Evolutionary conservation across 2,113 vertebrate species (phyloP).

Genomic region (Pantherophis guttatus): DNA sequence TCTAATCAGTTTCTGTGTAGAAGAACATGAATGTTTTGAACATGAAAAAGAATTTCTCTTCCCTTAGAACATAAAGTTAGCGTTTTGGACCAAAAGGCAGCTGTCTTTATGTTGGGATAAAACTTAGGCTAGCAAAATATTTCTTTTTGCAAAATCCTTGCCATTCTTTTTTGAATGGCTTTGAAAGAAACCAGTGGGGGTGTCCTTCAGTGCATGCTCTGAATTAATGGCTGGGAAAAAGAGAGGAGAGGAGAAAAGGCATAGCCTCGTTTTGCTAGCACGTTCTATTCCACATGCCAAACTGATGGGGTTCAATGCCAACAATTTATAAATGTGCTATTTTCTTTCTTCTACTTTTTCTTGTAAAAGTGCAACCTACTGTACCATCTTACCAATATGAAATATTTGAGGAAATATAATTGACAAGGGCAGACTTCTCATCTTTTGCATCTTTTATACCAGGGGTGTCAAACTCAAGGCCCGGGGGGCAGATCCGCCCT

Average conservation of each 20-base stretch:
- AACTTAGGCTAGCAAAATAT: background rate
- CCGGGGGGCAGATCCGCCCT: too few species aligned
- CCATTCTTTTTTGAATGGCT: background rate
- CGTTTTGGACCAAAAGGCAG: conserved; percentile 27
- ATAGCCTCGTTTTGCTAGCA: background rate
- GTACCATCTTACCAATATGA: background rate
- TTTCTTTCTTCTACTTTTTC: background rate
- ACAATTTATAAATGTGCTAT: background rate
- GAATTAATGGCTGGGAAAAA: background rate
- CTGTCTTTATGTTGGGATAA: conserved; percentile 23
- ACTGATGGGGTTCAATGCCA: background rate
- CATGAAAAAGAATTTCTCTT: conserved; percentile 28
- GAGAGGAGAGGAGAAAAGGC: background rate
- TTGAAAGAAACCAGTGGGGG: background rate
- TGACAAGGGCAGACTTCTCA: background rate
- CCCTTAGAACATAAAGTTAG: conserved; percentile 42
- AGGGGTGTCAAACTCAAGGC: too few species aligned
- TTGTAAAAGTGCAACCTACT: background rate
- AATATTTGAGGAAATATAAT: background rate
- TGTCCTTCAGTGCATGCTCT: background rate
- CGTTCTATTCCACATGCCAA: background rate
- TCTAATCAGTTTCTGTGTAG: conserved; percentile 58
- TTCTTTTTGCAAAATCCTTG: background rate
- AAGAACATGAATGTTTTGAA: conserved; percentile 46
- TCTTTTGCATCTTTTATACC: background rate